Conservation (phyloP, 2,797 vertebrate genomes). For the Simalia tracyae region DNA sequence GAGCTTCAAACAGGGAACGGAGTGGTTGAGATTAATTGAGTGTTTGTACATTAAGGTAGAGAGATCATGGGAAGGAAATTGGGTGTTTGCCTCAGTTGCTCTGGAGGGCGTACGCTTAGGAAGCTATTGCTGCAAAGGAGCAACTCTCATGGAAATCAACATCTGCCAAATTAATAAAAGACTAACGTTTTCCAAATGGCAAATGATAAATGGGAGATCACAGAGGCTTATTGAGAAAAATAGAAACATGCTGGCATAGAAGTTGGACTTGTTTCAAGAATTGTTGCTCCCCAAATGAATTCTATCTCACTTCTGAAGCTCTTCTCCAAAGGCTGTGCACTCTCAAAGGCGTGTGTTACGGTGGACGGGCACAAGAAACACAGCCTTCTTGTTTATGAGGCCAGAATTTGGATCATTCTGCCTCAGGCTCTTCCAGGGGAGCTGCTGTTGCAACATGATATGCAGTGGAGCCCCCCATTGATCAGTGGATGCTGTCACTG, state of each 20-base stretch:
- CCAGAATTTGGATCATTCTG: background rate
- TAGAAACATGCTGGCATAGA: background rate
- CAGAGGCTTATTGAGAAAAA: background rate
- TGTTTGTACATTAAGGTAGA: background rate
- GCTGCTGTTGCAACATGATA: too few relatives aligned
- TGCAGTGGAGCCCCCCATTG: too few relatives aligned
- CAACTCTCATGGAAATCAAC: background rate
- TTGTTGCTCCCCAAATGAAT: background rate
- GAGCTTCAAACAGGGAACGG: background rate
- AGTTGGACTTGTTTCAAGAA: background rate
- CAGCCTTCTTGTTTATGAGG: too few relatives aligned
- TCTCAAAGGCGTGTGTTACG: too few relatives aligned
- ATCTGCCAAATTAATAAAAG: background rate
- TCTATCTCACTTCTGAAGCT: background rate
- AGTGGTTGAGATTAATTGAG: background rate
- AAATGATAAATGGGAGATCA: background rate
- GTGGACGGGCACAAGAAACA: background rate
- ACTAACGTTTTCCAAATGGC: background rate
- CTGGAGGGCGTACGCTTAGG: background rate
- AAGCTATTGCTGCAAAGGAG: background rate
- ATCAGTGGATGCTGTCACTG: too few relatives aligned
- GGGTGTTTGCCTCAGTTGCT: background rate
- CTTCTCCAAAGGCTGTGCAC: background rate
- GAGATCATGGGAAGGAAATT: background rate
- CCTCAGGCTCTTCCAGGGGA: too few relatives aligned